Evolutionary conservation across 1,140 invertebrate genomes (phyloP).

Genomic region (Amphibalanus amphitrite): DNA sequence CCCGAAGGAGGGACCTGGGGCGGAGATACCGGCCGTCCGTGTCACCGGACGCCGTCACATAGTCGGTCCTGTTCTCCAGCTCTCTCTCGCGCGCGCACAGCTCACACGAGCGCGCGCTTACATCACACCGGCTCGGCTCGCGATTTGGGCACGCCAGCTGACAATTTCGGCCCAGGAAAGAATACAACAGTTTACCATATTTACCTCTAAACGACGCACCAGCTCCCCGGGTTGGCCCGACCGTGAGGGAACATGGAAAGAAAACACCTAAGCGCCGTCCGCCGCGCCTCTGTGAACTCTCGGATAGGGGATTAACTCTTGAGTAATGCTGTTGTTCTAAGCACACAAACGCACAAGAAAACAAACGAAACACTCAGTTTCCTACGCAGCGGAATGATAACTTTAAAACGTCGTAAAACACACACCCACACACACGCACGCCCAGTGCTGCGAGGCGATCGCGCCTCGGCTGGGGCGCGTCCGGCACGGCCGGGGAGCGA

Average conservation of each 20-base stretch:
- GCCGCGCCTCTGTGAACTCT: neutral
- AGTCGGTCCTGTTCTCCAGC: neutral
- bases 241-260: neutral
- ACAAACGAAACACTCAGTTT: constrained; percentile 1
- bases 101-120: neutral
- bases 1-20: neutral
- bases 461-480: too few relatives aligned
- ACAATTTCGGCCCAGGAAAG: constrained; percentile 1
- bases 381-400: constrained; percentile 1
- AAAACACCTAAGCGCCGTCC: neutral
- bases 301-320: neutral
- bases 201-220: neutral
- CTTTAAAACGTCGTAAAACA: constrained; percentile 1
- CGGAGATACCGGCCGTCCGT: too few relatives aligned
- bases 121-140: neutral
- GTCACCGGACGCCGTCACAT: neutral
- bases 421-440: too few relatives aligned
- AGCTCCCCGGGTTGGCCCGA: neutral
- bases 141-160: neutral
- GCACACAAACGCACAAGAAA: neutral
- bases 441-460: neutral
- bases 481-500: too few relatives aligned
- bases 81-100: too few relatives aligned
- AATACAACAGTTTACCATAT: constrained; percentile 1
- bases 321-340: neutral